Evolutionary conservation across 1,140 invertebrate genomes (phyloP).

Genomic region (Meteorus sp.): DNA sequence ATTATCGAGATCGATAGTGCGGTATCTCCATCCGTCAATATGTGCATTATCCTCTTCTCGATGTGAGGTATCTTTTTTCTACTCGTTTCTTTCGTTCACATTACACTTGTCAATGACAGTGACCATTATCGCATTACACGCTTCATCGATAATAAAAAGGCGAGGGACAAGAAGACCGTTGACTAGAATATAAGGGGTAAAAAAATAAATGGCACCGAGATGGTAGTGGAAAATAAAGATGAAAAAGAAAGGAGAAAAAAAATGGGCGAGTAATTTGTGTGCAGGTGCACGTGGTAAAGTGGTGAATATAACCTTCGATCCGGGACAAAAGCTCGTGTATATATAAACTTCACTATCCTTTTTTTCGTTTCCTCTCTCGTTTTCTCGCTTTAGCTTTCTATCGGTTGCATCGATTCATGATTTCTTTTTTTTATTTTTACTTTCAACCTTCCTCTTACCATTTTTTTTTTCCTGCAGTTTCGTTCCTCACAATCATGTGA

Average conservation of each 20-base stretch:
- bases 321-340: not conserved
- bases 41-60: constrained; percentile 33
- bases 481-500: too few relatives aligned
- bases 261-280: not conserved
- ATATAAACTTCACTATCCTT: not conserved
- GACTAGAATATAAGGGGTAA: not conserved
- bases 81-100: constrained; percentile 4
- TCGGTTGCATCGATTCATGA: too few relatives aligned
- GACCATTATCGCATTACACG: constrained; percentile 25
- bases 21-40: constrained; percentile 21
- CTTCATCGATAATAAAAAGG: constrained; percentile 17
- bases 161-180: not conserved
- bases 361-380: not conserved
- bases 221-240: not conserved
- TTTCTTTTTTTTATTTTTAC: not conserved
- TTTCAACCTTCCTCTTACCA: too few relatives aligned
- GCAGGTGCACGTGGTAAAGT: constrained; percentile 3
- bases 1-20: constrained; percentile 23
- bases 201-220: not conserved
- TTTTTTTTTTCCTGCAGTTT: too few relatives aligned
- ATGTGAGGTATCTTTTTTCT: constrained; percentile 7
- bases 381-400: too few relatives aligned
- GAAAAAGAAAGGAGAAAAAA: not conserved
- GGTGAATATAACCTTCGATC: constrained; percentile 7
- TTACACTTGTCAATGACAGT: constrained; percentile 12